A percentile compares a stretch with the other conserved stretches of the same genome.
These are phyloP conservation scores for Sarcophaga peregrina DNA, from an alignment of 1,140 invertebrate species.

Conservation along the genomic window DNA sequence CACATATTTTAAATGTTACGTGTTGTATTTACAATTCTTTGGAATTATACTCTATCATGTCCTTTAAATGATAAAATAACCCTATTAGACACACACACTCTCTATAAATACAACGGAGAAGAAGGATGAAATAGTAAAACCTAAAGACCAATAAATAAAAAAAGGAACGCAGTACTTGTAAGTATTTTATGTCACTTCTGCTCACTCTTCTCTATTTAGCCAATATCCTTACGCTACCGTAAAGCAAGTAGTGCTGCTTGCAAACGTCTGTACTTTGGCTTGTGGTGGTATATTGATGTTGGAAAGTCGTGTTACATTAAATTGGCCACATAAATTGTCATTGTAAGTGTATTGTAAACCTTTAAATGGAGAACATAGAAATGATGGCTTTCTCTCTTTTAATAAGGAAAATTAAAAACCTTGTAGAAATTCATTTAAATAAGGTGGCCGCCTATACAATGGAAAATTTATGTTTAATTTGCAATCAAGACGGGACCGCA, in stretches of 20 bases:
- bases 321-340: slow-evolving; percentile 40
- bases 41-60: neutral
- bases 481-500: too few relatives aligned
- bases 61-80: neutral
- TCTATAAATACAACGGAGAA: too few relatives aligned
- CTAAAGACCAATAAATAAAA: too few relatives aligned
- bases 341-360: neutral
- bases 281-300: slow-evolving; percentile 14
- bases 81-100: too few relatives aligned
- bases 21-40: neutral
- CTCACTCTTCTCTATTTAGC: too few relatives aligned
- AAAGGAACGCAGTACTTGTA: neutral
- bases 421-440: neutral
- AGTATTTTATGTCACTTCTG: neutral
- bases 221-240: too few relatives aligned
- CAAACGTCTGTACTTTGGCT: too few relatives aligned
- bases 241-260: too few relatives aligned
- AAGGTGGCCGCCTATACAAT: neutral
- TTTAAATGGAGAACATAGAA: neutral
- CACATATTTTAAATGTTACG: neutral
- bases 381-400: neutral
- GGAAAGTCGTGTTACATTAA: slow-evolving; percentile 35
- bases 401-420: neutral
- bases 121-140: too few relatives aligned
- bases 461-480: too few relatives aligned